Percentiles rank a stretch among this genome's conserved stretches.
phyloP scores from a whole-genome alignment of 2,797 vertebrate species.

The Loris lydekkerianus region DNA sequence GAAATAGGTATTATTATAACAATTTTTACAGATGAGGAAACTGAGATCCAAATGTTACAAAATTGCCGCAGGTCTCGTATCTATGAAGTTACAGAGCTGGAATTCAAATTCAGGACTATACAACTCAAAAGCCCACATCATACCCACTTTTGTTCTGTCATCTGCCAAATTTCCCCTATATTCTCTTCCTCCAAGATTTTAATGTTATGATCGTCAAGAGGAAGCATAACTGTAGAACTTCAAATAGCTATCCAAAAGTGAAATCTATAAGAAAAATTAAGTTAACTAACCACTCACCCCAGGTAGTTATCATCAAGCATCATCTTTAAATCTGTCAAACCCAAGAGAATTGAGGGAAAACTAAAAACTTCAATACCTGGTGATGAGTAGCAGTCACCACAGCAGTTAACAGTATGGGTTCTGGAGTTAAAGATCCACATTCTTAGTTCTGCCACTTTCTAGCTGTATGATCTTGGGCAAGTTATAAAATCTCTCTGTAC shows the following conservation, averaged over 20 bases:
- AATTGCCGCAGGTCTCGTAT: background rate
- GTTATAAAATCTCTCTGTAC: background rate
- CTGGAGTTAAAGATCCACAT: background rate
- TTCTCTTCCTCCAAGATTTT: constrained; percentile 8
- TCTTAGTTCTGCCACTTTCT: background rate
- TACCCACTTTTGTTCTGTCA: constrained; percentile 2
- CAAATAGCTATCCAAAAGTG: background rate
- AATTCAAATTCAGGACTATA: background rate
- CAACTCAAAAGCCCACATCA: background rate
- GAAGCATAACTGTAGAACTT: background rate
- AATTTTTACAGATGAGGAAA: constrained; percentile 50
- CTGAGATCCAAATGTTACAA: background rate
- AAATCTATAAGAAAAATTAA: background rate
- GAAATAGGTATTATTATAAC: background rate
- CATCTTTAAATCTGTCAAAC: background rate
- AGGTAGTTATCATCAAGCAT: background rate
- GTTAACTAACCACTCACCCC: background rate
- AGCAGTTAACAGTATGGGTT: background rate
- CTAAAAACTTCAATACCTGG: background rate
- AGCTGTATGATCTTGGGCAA: background rate
- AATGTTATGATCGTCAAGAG: background rate
- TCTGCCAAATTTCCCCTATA: background rate
- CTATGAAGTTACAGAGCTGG: background rate
- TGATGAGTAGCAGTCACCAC: background rate
- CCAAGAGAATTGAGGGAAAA: background rate